phyloP scores from a whole-genome alignment of 2,113 vertebrate genomes.

The Salvelinus namaycush region DNA sequence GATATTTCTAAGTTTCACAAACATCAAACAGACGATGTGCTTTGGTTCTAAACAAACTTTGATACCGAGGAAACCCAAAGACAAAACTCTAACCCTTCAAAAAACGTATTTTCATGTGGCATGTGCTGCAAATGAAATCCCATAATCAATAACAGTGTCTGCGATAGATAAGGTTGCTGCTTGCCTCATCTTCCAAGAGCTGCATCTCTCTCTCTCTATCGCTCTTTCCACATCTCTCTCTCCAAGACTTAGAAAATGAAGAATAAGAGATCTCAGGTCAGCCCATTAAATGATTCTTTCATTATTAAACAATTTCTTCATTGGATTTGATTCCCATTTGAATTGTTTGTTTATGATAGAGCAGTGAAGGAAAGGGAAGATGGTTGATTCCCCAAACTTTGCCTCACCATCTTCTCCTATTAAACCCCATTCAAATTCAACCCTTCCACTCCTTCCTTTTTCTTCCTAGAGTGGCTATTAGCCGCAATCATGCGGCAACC shows the following conservation, averaged over 20 bases:
- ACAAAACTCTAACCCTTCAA: constrained; percentile 31
- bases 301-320: constrained; percentile 38
- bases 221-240: constrained; percentile 8
- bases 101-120: constrained; percentile 44
- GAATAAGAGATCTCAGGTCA: constrained; percentile 5
- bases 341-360: constrained; percentile 58
- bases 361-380: constrained; percentile 11
- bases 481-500: constrained; percentile 50
- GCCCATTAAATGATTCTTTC: constrained; percentile 23
- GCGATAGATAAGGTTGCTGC: constrained; percentile 50
- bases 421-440: constrained; percentile 39
- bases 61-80: constrained; percentile 37
- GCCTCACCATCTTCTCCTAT: constrained; percentile 23
- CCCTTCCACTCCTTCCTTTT: constrained; percentile 13
- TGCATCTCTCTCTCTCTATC: background rate
- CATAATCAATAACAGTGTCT: constrained; percentile 69
- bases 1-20: constrained; percentile 14
- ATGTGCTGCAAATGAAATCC: constrained; percentile 56
- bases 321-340: constrained; percentile 54
- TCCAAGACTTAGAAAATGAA: background rate
- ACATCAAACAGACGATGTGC: background rate
- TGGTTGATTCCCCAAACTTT: constrained; percentile 34
- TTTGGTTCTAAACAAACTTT: constrained; percentile 23
- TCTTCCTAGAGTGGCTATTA: constrained; percentile 47
- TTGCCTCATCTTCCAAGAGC: constrained; percentile 38